phyloP scores from a whole-genome alignment of 92 coral and sea anemone genomes.

The Ricordea florida region DNA sequence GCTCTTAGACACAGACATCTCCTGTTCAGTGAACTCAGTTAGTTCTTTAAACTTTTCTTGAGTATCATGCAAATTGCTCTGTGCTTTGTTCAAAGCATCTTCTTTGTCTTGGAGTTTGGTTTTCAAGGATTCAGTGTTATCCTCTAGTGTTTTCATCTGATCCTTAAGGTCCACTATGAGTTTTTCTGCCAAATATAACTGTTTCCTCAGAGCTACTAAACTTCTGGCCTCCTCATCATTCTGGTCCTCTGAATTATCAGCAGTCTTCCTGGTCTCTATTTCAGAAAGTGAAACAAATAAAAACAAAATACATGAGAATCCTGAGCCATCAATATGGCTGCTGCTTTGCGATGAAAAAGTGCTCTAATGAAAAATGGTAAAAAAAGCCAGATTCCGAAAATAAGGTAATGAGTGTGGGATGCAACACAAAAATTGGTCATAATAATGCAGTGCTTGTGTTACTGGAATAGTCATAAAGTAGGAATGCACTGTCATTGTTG shows the following conservation, averaged over 20 bases:
- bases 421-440: too few species aligned
- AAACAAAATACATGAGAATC: too few species aligned
- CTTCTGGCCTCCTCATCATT: neutral
- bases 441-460: too few species aligned
- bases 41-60: neutral
- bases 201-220: conserved; percentile 9
- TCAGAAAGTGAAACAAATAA: too few species aligned
- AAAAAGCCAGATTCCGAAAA: too few species aligned
- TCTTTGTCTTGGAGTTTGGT: conserved; percentile 17
- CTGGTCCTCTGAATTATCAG: neutral
- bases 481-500: too few species aligned
- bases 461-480: too few species aligned
- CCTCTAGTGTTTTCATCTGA: conserved; percentile 42
- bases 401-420: too few species aligned
- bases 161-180: conserved; percentile 41
- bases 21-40: neutral
- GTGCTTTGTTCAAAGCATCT: neutral
- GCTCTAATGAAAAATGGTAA: too few species aligned
- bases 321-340: too few species aligned
- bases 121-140: conserved; percentile 17
- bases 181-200: conserved; percentile 55
- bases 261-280: too few species aligned
- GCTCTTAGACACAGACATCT: conserved; percentile 7
- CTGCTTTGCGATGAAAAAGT: too few species aligned
- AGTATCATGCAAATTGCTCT: neutral